Evolutionary conservation across 2,113 vertebrate species (phyloP).

Genomic region (Salvator merianae): DNA sequence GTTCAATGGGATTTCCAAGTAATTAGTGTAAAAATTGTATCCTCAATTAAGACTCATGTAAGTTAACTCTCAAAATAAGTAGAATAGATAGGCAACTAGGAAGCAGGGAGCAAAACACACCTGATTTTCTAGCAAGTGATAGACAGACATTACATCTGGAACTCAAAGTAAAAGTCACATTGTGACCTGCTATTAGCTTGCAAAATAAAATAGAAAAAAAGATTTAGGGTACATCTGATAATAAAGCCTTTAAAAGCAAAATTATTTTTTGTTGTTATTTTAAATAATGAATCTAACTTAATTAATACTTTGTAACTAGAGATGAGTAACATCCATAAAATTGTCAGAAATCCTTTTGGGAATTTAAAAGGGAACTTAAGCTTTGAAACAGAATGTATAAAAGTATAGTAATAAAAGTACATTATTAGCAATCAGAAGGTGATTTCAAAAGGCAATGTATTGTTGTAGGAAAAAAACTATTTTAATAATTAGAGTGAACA

Average conservation of each 20-base stretch:
- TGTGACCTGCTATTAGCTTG: slow-evolving; percentile 30
- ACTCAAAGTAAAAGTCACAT: slow-evolving; percentile 13
- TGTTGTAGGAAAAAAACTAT: neutral
- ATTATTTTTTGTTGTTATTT: neutral
- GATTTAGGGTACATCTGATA: slow-evolving; percentile 1
- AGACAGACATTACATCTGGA: slow-evolving; percentile 31
- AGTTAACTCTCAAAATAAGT: neutral
- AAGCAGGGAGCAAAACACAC: neutral
- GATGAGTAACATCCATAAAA: slow-evolving; percentile 52
- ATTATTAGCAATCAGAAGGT: neutral
- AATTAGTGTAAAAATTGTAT: neutral
- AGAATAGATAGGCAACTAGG: neutral
- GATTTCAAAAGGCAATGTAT: neutral
- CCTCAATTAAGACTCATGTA: neutral
- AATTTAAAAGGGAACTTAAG: slow-evolving; percentile 42
- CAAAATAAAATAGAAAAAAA: slow-evolving; percentile 26
- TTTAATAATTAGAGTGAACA: neutral
- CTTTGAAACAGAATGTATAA: slow-evolving; percentile 40
- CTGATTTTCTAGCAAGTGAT: slow-evolving; percentile 35
- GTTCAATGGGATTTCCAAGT: neutral
- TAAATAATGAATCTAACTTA: slow-evolving; percentile 51
- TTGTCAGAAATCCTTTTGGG: slow-evolving; percentile 40
- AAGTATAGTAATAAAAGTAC: slow-evolving; percentile 23
- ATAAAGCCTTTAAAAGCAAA: slow-evolving; percentile 39
- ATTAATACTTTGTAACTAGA: no score